Conservation (phyloP, 2,888 invertebrate species). For the Drosophila emarginata region DNA sequence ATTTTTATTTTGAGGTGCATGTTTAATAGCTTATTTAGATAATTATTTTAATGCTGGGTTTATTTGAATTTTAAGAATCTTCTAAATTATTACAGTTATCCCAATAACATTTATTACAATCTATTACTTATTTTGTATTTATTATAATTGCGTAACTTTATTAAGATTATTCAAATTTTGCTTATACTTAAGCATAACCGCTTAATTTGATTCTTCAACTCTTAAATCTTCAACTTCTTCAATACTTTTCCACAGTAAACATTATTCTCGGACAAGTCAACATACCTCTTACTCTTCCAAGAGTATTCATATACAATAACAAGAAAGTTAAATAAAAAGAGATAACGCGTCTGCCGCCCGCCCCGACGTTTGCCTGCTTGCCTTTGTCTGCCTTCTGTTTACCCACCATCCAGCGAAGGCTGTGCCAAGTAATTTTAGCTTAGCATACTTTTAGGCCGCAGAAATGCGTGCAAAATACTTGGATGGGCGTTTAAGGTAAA, state of each 20-base stretch:
- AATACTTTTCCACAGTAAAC: not conserved
- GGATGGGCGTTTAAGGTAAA: constrained; percentile 40
- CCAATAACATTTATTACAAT: too few species aligned
- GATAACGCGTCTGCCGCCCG: not conserved
- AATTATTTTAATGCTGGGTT: too few species aligned
- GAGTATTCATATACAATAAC: not conserved
- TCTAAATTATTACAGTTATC: too few species aligned
- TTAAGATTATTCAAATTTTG: too few species aligned
- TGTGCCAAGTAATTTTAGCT: constrained; percentile 51
- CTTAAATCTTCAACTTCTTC: not conserved
- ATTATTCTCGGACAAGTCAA: not conserved
- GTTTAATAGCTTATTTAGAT: too few species aligned
- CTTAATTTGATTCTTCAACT: not conserved
- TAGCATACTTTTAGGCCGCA: constrained; percentile 60
- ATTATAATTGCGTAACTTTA: too few species aligned
- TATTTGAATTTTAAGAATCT: too few species aligned
- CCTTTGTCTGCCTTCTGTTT: not conserved
- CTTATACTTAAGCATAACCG: too few species aligned
- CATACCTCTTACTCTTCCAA: not conserved
- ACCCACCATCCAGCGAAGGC: not conserved
- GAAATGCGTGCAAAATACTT: constrained; percentile 61
- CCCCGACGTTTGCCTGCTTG: not conserved
- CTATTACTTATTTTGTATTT: too few species aligned
- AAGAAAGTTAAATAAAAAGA: constrained; percentile 29
- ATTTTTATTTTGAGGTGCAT: too few species aligned